A percentile compares a stretch with the other conserved stretches of the same genome.
These are phyloP conservation scores for Hyperoodon ampullatus DNA, from an alignment of 2,113 vertebrate species.

Conservation along the genomic window DNA sequence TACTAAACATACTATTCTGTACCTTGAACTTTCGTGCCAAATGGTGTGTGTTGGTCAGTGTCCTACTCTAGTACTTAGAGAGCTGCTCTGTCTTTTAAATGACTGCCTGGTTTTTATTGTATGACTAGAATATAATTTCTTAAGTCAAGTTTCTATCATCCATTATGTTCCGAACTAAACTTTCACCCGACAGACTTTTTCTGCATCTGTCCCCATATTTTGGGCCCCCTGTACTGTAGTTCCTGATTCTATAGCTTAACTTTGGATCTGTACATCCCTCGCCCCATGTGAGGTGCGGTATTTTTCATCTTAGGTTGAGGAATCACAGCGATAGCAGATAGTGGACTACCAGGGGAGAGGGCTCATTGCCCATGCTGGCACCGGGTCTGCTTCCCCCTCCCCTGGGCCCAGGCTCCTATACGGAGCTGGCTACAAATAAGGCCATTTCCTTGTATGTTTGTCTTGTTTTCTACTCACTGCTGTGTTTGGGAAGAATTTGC, in stretches of 20 bases:
- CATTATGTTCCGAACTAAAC: background rate
- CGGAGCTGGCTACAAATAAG: background rate
- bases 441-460: background rate
- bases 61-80: background rate
- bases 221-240: no score
- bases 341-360: background rate
- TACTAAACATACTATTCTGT: background rate
- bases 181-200: background rate
- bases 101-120: background rate
- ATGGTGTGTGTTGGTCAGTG: background rate
- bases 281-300: background rate
- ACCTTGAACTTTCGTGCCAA: background rate
- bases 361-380: background rate
- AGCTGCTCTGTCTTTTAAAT: background rate
- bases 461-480: background rate
- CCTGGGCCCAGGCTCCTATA: rapidly evolving
- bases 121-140: background rate
- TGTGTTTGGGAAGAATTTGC: background rate
- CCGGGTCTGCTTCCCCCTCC: rapidly evolving
- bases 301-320: background rate
- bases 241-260: background rate
- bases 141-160: background rate
- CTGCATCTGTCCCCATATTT: background rate
- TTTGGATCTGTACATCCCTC: background rate
- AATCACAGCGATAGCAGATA: background rate